phyloP scores from a whole-genome alignment of 2,113 vertebrate genomes.

The Anser cygnoides region DNA sequence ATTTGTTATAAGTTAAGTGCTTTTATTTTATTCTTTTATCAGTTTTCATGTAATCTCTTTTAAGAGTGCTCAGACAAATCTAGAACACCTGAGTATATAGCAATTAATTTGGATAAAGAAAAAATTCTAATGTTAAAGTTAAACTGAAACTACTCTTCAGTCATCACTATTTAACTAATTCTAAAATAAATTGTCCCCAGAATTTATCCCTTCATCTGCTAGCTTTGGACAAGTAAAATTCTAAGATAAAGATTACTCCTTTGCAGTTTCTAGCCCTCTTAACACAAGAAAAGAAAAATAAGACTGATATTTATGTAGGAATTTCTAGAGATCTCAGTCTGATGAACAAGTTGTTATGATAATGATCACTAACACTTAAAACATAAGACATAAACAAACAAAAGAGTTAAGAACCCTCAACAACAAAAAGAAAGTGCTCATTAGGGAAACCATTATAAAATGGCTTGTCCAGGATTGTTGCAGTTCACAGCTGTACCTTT shows the following conservation, averaged over 20 bases:
- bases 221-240: background rate
- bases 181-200: background rate
- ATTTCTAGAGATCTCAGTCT: background rate
- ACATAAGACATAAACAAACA: constrained; percentile 5
- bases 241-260: background rate
- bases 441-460: constrained; percentile 28
- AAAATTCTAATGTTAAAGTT: background rate
- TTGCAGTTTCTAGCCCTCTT: background rate
- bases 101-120: background rate
- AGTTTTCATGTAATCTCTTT: background rate
- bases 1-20: background rate
- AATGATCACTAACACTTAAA: constrained; percentile 6
- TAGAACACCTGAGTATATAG: background rate
- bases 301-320: background rate
- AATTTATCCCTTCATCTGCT: background rate
- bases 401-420: background rate
- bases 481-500: background rate
- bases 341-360: background rate
- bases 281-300: background rate
- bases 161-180: background rate
- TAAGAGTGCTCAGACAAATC: background rate
- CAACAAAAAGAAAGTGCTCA: background rate
- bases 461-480: background rate
- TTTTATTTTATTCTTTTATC: background rate
- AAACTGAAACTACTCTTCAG: background rate